These are phyloP conservation scores for Orchesellides sinensis DNA, from an alignment of 2,888 invertebrate genomes.

Conservation along the genomic window DNA sequence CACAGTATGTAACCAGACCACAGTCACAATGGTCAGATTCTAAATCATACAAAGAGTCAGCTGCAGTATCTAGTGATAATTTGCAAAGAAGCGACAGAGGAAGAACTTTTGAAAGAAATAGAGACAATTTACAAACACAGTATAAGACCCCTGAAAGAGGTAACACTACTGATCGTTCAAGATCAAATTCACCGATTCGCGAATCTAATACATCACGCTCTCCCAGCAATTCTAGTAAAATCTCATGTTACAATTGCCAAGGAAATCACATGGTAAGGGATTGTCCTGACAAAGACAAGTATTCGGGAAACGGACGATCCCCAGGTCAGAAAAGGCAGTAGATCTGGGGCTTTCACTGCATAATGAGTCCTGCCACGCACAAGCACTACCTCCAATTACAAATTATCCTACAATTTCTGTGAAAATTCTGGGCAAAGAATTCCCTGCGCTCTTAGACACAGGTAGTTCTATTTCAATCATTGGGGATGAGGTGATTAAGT, in stretches of 20 bases:
- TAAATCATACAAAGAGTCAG: too few relatives aligned
- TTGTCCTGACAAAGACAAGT: not conserved
- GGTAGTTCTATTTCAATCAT: constrained; percentile 5
- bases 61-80: too few relatives aligned
- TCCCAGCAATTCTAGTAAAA: not conserved
- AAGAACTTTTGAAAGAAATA: too few relatives aligned
- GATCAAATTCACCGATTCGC: not conserved
- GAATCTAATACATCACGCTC: not conserved
- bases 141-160: not conserved
- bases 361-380: not conserved
- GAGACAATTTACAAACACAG: too few relatives aligned
- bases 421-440: not conserved
- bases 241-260: not conserved
- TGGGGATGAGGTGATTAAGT: constrained; percentile 22
- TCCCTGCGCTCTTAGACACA: constrained; percentile 20
- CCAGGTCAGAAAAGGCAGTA: not conserved
- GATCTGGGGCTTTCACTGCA: too few relatives aligned
- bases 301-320: constrained; percentile 6
- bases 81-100: too few relatives aligned
- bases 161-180: too few relatives aligned
- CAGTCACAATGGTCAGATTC: too few relatives aligned
- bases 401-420: not conserved
- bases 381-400: not conserved
- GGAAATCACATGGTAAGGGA: not conserved
- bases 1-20: too few relatives aligned